Evolutionary conservation across 2,888 invertebrate genomes (phyloP), one percentile per base, ranked within the genome.

Genomic region (Ecdyonurus torrentis): DNA sequence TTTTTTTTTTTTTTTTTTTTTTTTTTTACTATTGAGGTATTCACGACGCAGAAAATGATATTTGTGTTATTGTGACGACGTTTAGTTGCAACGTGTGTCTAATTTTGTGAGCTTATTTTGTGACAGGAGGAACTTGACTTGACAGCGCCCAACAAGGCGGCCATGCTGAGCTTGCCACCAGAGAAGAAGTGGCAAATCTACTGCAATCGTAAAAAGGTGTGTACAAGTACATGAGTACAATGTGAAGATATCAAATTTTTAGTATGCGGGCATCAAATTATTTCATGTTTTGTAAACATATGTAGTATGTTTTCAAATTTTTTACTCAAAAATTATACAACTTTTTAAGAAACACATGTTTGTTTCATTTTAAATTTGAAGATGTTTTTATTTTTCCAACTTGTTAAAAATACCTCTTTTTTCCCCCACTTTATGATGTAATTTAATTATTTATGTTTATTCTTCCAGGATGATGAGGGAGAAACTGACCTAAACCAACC

Each of bases 171-270:
- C 71, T 79, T 96, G 65, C 92, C 95, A 1, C 86, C 91, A 0
- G 91, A 93, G 72, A 96, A 96, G 77, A 96, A 96, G 77, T 96
- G 95, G 94, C 96, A 96, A 79, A 94, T 96, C 69, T 96, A 95
- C 77, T 94, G 94, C 78, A 94, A 93, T 70, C 81, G 91, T 67
- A 79, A 78, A 72, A 77, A 77, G 75, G 78, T 79, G 69, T 65
- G 59, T 61, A 2, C n/a, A 23, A 18, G 10, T 19, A 10, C 25
- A n/a, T 20, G 7, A 5, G 7, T 23, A 15, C 22, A 23, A 23
- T 15, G 18, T 58, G n/a, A 18, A 52, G 52, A 7, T 23, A n/a
- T 58, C 22, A 22, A 1, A 7, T 22, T 60, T 61, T 23, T 2
- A 20, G 2, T 23, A 19, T 19, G 19, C 15, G 19, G 1, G 1